These are phyloP conservation scores for Diplolepis rosae DNA, from an alignment of 2,888 invertebrate genomes.

Conservation along the genomic window DNA sequence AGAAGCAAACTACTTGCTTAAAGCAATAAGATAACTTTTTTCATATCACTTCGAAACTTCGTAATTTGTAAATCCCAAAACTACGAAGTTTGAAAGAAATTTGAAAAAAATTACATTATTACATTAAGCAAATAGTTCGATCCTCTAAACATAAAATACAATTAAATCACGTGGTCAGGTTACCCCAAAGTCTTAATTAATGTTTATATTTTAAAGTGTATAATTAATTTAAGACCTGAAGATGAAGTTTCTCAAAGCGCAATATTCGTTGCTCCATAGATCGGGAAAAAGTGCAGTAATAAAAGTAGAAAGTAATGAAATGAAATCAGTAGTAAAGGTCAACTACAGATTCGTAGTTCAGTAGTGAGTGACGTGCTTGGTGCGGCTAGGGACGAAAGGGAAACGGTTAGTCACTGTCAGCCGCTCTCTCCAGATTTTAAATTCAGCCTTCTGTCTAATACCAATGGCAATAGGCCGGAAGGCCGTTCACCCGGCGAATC, in stretches of 20 bases:
- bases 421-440: slow-evolving; percentile 20
- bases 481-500: slow-evolving; percentile 12
- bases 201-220: too few species aligned
- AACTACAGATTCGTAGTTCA: background rate
- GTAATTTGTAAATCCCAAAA: too few species aligned
- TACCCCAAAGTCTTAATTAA: too few species aligned
- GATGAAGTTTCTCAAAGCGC: background rate
- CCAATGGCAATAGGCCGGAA: background rate
- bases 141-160: too few species aligned
- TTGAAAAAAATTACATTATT: too few species aligned
- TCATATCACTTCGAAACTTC: too few species aligned
- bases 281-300: background rate
- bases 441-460: background rate
- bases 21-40: too few species aligned
- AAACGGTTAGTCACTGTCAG: slow-evolving; percentile 12
- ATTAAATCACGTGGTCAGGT: too few species aligned
- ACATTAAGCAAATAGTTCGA: too few species aligned
- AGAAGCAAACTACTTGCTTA: too few species aligned
- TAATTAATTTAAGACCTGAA: too few species aligned
- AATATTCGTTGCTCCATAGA: background rate
- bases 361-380: slow-evolving; percentile 6
- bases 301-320: background rate
- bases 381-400: background rate
- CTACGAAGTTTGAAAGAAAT: too few species aligned
- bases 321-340: slow-evolving; percentile 17